Base-by-base conservation (phyloP, 2,888 invertebrate genomes). In the Timandra comae region DNA sequence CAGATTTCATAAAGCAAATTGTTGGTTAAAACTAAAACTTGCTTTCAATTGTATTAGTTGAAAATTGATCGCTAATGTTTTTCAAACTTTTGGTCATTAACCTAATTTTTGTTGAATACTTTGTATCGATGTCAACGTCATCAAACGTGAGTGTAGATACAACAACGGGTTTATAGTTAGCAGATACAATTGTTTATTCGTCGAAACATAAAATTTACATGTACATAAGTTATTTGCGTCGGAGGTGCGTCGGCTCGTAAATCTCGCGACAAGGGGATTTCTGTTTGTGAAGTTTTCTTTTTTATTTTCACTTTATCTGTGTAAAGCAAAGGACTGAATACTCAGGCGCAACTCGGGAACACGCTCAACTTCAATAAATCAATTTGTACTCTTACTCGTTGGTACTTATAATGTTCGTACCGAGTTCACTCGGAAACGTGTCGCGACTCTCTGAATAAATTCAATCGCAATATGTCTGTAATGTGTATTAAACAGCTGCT, bases 361-460 rank as follows among this genome's bases (percentile, higher is more conserved):
- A 71, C 66, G 78, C 76, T 76, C 76, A 84, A 84, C 84, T 85
- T 84, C 77, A 78, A 85, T 85, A 85, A 85, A 84, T 85, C 84
- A 85, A 84, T 84, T 85, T 85, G 79, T 79, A 75, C 79, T 75
- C 73, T 80, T 75, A 77, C 74, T 63, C 75, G 75, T 38, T 35
- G 36, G 33, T 79, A 75, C 77, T 78, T 78, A 78, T 75, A 77
- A 71, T 65, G 71, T 64, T 60, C 63, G 58, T 64, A 61, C 55
- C 54, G 59, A 59, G 54, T 52, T 55, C 60, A 63, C 67, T 71
- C 70, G 44, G 62, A 64, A 49, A 76, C 77, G 75, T 78, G 75
- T 68, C 62, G 61, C 63, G 63, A 65, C 67, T 60, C 57, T 66
- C 53, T 60, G 59, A 71, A 69, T 72, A 68, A 56, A 56, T 58